These are phyloP conservation scores for Pachyrhynchus sulphureomaculatus DNA, from an alignment of 1,140 invertebrate species.

Conservation along the genomic window DNA sequence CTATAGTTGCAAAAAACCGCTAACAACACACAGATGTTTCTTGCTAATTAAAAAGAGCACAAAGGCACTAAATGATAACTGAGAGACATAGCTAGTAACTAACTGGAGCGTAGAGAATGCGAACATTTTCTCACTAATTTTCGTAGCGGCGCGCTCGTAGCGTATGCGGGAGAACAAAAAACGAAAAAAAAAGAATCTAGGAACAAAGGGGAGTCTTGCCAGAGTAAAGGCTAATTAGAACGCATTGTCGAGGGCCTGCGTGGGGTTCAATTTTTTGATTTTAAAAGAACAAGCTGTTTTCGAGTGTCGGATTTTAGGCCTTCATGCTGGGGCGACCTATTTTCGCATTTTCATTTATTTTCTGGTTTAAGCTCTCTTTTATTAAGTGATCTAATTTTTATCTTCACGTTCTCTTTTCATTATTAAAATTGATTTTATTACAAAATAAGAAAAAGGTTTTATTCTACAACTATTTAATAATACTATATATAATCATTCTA, in stretches of 20 bases:
- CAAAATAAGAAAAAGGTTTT: too few relatives aligned
- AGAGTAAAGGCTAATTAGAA: conserved; percentile 40
- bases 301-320: too few relatives aligned
- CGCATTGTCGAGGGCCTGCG: conserved; percentile 33
- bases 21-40: conserved; percentile 48
- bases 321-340: too few relatives aligned
- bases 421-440: too few relatives aligned
- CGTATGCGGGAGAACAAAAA: conserved; percentile 36
- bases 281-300: conserved; percentile 36
- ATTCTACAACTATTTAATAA: too few relatives aligned
- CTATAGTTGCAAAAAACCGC: conserved; percentile 17
- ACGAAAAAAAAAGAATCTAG: conserved; percentile 32
- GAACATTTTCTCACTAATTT: conserved; percentile 41
- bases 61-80: conserved; percentile 42
- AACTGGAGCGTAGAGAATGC: conserved; percentile 13
- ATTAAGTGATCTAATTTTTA: too few relatives aligned
- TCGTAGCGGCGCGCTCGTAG: conserved; percentile 19
- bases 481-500: too few relatives aligned
- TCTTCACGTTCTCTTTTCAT: too few relatives aligned
- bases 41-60: conserved; percentile 49
- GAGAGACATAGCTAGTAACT: conserved; percentile 18
- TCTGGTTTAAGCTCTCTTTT: too few relatives aligned
- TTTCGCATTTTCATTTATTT: too few relatives aligned
- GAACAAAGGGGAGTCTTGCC: conserved; percentile 41
- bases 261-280: conserved; percentile 33